Evolutionary conservation across 2,888 invertebrate genomes (phyloP).

Genomic region (Quadriops clusia): DNA sequence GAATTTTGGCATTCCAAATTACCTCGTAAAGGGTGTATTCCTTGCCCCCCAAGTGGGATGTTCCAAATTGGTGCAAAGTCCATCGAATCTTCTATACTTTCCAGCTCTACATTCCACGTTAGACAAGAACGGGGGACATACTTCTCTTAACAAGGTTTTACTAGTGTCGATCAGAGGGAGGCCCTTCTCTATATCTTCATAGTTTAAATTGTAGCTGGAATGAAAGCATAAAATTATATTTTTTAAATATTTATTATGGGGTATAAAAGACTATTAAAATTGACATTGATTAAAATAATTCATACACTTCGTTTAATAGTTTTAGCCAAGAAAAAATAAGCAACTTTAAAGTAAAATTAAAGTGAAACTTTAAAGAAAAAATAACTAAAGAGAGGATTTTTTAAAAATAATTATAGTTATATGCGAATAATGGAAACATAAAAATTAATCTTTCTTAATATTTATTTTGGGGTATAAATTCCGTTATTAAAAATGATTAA

Average conservation of each 20-base stretch:
- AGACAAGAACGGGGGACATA: constrained; percentile 78
- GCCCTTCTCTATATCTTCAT: constrained; percentile 79
- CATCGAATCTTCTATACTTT: constrained; percentile 77
- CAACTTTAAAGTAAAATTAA: too few species aligned
- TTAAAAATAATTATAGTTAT: too few species aligned
- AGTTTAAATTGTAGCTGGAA: constrained; percentile 66
- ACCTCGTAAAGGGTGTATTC: constrained; percentile 75
- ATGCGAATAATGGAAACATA: too few species aligned
- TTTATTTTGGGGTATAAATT: too few species aligned
- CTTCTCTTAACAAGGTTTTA: constrained; percentile 71
- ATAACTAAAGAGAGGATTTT: too few species aligned
- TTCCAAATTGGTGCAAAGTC: constrained; percentile 77
- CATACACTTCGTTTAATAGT: too few species aligned
- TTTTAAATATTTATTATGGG: constrained; percentile 32
- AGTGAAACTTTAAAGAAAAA: too few species aligned
- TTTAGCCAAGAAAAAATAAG: constrained; percentile 65
- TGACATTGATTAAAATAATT: too few species aligned
- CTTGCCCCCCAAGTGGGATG: constrained; percentile 86
- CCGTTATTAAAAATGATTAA: too few species aligned
- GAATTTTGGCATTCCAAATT: too few species aligned
- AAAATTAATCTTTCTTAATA: too few species aligned
- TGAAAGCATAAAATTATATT: constrained; percentile 4
- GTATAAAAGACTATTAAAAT: too few species aligned
- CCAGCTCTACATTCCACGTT: constrained; percentile 81
- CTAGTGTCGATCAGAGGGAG: constrained; percentile 80